Conservation (phyloP, 2,888 invertebrate species). For the Plutella xylostella region DNA sequence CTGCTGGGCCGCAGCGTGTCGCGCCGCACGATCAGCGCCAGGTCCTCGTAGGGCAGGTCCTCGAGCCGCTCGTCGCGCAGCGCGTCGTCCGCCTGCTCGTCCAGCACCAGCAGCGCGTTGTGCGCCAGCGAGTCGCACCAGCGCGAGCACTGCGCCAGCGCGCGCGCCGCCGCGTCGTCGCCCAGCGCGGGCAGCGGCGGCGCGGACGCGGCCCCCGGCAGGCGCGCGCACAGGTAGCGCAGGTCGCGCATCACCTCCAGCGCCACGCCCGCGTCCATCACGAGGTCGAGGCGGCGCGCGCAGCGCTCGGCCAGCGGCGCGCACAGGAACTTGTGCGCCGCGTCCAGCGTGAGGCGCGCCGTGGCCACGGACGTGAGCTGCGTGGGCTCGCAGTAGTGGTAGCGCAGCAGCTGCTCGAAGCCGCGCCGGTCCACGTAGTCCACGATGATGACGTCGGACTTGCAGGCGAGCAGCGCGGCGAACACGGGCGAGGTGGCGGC, state of each 20-base stretch:
- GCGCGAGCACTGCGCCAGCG: conserved; percentile 54
- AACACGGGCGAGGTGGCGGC: conserved; percentile 74
- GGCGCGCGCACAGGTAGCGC: conserved; percentile 51
- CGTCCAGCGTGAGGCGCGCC: conserved; percentile 77
- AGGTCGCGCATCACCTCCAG: conserved; percentile 73
- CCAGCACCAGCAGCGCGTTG: conserved; percentile 72
- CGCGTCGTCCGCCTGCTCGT: conserved; percentile 53
- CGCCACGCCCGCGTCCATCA: conserved; percentile 73
- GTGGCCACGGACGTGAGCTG: conserved; percentile 72
- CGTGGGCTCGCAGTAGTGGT: conserved; percentile 73
- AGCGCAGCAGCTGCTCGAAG: conserved; percentile 75
- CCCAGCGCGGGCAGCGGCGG: conserved; percentile 56
- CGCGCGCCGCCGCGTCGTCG: conserved; percentile 44
- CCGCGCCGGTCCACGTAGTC: conserved; percentile 75
- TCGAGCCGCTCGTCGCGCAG: conserved; percentile 50
- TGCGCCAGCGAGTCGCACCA: conserved; percentile 74
- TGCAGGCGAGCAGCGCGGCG: conserved; percentile 62
- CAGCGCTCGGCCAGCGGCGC: conserved; percentile 76
- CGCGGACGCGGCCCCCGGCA: conserved; percentile 59
- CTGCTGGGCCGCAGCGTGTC: conserved; percentile 75
- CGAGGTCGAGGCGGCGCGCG: conserved; percentile 73
- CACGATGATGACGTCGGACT: conserved; percentile 59
- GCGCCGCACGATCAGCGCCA: conserved; percentile 74
- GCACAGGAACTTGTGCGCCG: conserved; percentile 80
- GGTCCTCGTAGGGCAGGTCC: conserved; percentile 74